These are phyloP conservation scores for Therioaphis trifolii DNA, from an alignment of 2,888 invertebrate species.

Conservation along the genomic window DNA sequence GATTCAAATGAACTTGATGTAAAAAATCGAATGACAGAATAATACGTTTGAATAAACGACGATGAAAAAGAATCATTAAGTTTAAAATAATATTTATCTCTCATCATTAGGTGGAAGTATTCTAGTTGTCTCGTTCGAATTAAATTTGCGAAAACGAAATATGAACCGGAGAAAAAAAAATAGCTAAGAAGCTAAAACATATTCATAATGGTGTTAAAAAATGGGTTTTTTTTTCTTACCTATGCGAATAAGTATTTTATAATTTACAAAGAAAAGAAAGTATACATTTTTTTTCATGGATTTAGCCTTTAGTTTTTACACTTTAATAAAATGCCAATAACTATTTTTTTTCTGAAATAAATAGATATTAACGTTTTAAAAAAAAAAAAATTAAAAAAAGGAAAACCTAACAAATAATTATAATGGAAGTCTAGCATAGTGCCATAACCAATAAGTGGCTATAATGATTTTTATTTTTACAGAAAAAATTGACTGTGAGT, in stretches of 20 bases:
- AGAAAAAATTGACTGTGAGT: too few species aligned
- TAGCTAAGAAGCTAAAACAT: not conserved
- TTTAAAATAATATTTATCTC: too few species aligned
- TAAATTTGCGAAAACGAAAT: not conserved
- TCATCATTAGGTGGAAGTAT: too few species aligned
- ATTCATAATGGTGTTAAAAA: not conserved
- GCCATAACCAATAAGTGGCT: not conserved
- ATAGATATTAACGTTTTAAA: not conserved
- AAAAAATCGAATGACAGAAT: not conserved
- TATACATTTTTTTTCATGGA: not conserved
- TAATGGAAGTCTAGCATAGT: not conserved
- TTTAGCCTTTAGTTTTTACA: not conserved
- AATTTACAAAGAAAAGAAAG: not conserved
- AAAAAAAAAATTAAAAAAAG: too few species aligned
- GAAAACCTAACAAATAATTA: not conserved
- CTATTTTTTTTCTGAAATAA: not conserved
- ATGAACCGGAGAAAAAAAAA: not conserved
- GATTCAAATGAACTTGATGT: not conserved
- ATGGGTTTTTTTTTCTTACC: not conserved
- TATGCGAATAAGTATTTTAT: not conserved
- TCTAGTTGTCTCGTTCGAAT: not conserved
- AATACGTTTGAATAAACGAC: not conserved
- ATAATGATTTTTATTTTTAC: too few species aligned
- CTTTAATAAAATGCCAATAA: not conserved
- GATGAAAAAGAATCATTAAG: not conserved